A percentile compares a stretch with the other conserved stretches of the same genome.
Conservation (phyloP, 2,888 invertebrate species). For the Electrophaes corylata region DNA sequence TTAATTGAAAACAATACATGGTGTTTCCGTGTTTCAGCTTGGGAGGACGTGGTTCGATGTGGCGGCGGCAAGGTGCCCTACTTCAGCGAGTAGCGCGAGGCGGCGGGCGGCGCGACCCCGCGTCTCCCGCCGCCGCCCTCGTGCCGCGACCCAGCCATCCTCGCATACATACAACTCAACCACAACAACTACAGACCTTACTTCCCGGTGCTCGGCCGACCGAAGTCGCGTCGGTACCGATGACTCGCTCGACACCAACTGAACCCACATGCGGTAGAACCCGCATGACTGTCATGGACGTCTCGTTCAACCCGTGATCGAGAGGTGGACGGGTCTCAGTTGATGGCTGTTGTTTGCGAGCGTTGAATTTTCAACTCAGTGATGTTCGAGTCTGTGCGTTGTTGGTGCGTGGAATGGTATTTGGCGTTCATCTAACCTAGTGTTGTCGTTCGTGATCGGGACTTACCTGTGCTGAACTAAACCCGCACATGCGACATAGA, state of each 20-base stretch:
- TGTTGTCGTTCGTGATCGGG: background rate
- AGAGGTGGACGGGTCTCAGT: background rate
- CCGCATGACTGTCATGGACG: background rate
- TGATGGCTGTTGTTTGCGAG: background rate
- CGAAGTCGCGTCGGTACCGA: background rate
- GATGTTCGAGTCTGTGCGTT: background rate
- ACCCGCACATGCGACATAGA: background rate
- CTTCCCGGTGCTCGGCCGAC: background rate
- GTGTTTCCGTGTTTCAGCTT: slow-evolving; percentile 83
- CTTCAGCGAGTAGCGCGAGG: slow-evolving; percentile 66
- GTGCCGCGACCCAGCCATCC: background rate
- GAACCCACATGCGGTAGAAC: background rate
- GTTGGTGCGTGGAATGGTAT: background rate
- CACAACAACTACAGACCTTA: background rate
- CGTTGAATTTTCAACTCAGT: background rate
- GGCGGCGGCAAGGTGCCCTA: slow-evolving; percentile 75
- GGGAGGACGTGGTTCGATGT: slow-evolving; percentile 88
- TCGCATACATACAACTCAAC: background rate
- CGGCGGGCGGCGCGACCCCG: slow-evolving; percentile 10
- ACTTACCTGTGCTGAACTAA: background rate
- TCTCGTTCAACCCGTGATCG: background rate
- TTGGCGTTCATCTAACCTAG: too few relatives aligned
- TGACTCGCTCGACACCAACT: background rate
- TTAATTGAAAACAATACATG: too few relatives aligned
- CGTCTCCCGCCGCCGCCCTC: background rate